Conservation (phyloP, 2,888 invertebrate species). For the Sesia bembeciformis region DNA sequence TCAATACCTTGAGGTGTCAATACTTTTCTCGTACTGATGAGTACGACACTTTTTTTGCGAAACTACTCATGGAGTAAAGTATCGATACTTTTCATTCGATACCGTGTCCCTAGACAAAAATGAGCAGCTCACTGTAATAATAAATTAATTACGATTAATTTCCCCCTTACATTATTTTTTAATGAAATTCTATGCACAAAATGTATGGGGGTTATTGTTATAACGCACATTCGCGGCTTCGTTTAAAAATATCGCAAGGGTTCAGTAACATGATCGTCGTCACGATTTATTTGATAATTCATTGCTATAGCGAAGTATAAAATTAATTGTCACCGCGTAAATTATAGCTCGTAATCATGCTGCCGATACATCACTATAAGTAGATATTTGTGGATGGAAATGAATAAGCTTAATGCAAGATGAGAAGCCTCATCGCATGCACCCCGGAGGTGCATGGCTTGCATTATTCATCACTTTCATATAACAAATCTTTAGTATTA, state of each 20-base stretch:
- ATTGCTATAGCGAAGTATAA: background rate
- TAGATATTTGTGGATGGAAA: background rate
- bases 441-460: background rate
- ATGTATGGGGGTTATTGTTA: constrained; percentile 6
- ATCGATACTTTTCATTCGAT: too few relatives aligned
- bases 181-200: constrained; percentile 24
- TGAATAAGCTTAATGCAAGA: background rate
- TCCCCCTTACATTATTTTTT: background rate
- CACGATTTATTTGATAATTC: background rate
- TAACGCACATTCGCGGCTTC: constrained; percentile 34
- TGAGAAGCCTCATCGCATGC: background rate
- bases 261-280: constrained; percentile 5
- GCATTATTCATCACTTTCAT: background rate
- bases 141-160: too few relatives aligned
- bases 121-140: too few relatives aligned
- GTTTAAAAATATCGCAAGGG: constrained; percentile 51
- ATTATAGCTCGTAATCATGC: constrained; percentile 44
- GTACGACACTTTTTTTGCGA: too few relatives aligned
- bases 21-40: too few relatives aligned
- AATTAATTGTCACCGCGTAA: constrained; percentile 39
- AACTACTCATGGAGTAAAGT: too few relatives aligned
- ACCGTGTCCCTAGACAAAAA: too few relatives aligned
- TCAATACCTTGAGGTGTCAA: too few relatives aligned
- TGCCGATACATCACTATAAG: constrained; percentile 20
- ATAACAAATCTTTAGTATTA: constrained; percentile 39